phyloP scores from a whole-genome alignment of 2,888 invertebrate genomes.

The Troides helena region DNA sequence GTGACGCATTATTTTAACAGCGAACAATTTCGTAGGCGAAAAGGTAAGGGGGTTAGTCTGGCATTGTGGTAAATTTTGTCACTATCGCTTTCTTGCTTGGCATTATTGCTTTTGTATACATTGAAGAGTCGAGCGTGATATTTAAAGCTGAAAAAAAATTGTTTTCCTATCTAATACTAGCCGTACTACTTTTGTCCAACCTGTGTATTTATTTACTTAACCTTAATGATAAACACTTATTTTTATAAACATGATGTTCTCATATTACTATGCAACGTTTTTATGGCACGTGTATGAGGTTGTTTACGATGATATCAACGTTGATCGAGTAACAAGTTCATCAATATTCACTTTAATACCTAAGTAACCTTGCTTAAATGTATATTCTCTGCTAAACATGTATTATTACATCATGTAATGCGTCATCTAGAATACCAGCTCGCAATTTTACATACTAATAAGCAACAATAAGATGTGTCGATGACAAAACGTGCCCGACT shows the following conservation, averaged over 20 bases:
- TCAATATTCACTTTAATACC: neutral
- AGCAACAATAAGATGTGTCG: too few relatives aligned
- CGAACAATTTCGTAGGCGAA: slow-evolving; percentile 39
- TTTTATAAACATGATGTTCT: neutral
- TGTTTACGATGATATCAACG: neutral
- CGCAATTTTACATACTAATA: too few relatives aligned
- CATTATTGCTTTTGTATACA: slow-evolving; percentile 14
- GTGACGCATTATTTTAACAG: slow-evolving; percentile 48
- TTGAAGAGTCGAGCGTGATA: neutral
- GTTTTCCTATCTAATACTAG: too few relatives aligned
- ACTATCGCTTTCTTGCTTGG: slow-evolving; percentile 7
- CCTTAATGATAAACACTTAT: neutral
- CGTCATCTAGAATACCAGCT: neutral
- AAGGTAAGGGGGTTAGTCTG: slow-evolving; percentile 30
- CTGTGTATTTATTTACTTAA: too few relatives aligned
- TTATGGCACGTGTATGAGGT: too few relatives aligned
- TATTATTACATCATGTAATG: neutral
- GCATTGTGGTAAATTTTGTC: slow-evolving; percentile 27
- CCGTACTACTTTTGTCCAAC: too few relatives aligned
- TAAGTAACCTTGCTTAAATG: neutral
- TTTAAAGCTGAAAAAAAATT: neutral
- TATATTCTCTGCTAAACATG: neutral
- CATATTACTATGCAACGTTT: neutral
- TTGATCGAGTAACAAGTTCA: slow-evolving; percentile 2
- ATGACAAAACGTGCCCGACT: too few relatives aligned